A percentile compares a stretch with the other conserved stretches of the same genome.
Evolutionary conservation across 2,113 vertebrate genomes (phyloP).

Genomic region (Crotalus tigris): DNA sequence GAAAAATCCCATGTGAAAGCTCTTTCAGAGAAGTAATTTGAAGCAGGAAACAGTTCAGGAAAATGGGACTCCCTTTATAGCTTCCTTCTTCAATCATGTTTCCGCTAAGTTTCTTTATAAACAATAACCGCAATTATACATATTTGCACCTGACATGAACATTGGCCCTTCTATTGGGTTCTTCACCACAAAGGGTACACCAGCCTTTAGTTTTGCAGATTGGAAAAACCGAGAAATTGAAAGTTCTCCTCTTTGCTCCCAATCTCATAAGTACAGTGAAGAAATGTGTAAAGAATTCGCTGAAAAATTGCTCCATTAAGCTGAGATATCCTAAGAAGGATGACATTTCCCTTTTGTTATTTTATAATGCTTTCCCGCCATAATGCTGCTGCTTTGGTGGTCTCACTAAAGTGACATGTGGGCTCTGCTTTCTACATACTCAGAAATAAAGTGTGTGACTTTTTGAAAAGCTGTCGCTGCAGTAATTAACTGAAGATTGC

Average conservation of each 20-base stretch:
- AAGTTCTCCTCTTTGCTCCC: neutral
- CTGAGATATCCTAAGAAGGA: constrained; percentile 41
- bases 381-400: constrained; percentile 55
- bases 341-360: neutral
- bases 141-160: neutral
- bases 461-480: constrained; percentile 21
- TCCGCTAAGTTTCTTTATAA: neutral
- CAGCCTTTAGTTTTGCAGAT: neutral
- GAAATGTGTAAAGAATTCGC: constrained; percentile 6
- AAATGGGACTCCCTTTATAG: no score
- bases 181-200: neutral
- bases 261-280: neutral
- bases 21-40: neutral
- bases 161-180: neutral
- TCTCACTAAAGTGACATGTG: constrained; percentile 47
- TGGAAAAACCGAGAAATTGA: neutral
- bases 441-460: neutral
- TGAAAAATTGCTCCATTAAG: constrained; percentile 24
- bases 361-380: constrained; percentile 26
- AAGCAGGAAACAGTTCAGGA: neutral
- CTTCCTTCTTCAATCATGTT: neutral
- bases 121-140: neutral
- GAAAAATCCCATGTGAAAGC: no score
- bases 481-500: constrained; percentile 44
- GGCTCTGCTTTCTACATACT: constrained; percentile 35